These are phyloP conservation scores for Brachionus rotundiformis DNA, from an alignment of 1,140 invertebrate species.

Conservation along the genomic window DNA sequence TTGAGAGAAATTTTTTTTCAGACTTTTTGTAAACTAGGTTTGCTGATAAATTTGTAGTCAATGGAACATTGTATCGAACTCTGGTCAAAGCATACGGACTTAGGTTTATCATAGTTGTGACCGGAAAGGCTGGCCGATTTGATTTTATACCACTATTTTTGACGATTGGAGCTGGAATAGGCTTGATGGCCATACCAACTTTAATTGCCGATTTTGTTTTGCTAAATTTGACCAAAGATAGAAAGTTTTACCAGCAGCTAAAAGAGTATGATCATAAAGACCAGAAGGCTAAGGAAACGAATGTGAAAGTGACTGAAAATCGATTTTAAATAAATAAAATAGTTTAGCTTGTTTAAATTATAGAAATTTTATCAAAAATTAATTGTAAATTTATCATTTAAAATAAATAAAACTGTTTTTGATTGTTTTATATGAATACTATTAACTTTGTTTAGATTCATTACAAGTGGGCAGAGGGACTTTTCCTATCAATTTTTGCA, in stretches of 20 bases:
- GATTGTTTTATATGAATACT: no score
- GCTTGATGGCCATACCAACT: constrained; percentile 33
- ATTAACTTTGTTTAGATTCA: no score
- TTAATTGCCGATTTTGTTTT: constrained; percentile 49
- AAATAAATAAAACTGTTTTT: no score
- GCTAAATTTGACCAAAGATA: constrained; percentile 37
- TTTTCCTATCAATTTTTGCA: no score
- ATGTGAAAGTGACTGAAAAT: neutral
- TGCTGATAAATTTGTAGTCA: constrained; percentile 62
- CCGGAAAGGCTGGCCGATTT: constrained; percentile 52
- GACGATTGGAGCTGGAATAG: constrained; percentile 62
- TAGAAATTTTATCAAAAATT: no score
- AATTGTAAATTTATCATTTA: neutral
- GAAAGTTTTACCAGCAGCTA: constrained; percentile 34
- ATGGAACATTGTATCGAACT: constrained; percentile 63
- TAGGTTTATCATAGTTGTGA: constrained; percentile 52
- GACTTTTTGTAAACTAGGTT: constrained; percentile 58
- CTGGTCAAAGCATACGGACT: constrained; percentile 57
- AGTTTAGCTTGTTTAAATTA: no score
- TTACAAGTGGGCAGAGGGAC: no score
- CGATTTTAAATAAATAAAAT: neutral
- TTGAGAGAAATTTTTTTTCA: no score
- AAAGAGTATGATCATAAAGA: constrained; percentile 38
- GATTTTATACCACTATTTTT: constrained; percentile 56
- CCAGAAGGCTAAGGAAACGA: neutral